Evolutionary conservation across 1,140 invertebrate species (phyloP), one percentile per base, ranked within the genome.

Genomic region (Lepeophtheirus salmonis): DNA sequence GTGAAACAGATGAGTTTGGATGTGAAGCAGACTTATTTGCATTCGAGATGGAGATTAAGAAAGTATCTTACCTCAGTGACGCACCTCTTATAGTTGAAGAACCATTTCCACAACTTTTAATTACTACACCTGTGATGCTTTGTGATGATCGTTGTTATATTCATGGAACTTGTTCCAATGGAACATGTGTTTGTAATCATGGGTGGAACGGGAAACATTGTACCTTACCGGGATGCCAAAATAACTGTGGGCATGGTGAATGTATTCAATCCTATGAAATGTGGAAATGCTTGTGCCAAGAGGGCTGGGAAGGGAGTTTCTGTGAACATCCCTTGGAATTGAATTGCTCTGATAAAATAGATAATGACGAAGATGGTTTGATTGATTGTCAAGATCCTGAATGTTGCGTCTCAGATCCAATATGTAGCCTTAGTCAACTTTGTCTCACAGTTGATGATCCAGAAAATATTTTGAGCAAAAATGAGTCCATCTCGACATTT

Each of bases 171-270:
- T 97, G 94, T 73, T 87, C 91, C 73, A 96, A 97, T 71, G 92
- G 92, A 21, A 94, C 87, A 13, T 97, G 92, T 68, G 78, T 91
- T n/a, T 97, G 92, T 72, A 84, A 91, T 3, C 89, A 86, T 51
- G 92, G 92, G 0, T 97, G 90, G 90, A 97, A 95, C 73, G 92
- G 92, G 51, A 83, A 86, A 65, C 90, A 95, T 70, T 97, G 92
- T 69, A 92, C 89, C 4, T 78, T 95, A 69, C 89, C 96, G 72
- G 91, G 89, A 1, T 97, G 92, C 73, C 89, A 89, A 95, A 91
- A 68, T 76, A 83, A 26, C 30, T 41, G 65, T 41, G 30, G 30
- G 30, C 30, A 41, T n/a, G 30, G 30, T 41, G 30, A 41, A 41
- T 41, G 30, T n/a, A n/a, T 41, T n/a, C 30, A 41, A 41, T 10